These are phyloP conservation scores for Nomada ferruginata DNA, from an alignment of 2,888 invertebrate species.

Conservation along the genomic window DNA sequence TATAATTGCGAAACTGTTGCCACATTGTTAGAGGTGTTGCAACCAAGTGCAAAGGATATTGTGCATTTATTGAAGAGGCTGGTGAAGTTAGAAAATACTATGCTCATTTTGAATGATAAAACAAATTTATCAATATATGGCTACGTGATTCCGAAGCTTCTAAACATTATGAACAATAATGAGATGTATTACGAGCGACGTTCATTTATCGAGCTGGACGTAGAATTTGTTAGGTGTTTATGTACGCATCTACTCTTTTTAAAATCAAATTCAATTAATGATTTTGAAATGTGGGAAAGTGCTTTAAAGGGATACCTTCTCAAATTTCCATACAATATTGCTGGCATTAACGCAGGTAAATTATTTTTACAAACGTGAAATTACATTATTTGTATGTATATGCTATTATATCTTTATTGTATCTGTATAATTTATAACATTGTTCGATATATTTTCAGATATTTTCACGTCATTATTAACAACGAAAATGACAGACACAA, in stretches of 20 bases:
- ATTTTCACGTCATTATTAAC: constrained; percentile 69
- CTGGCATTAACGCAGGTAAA: constrained; percentile 85
- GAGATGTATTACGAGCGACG: constrained; percentile 34
- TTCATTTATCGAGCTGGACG: constrained; percentile 58
- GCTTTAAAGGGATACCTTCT: constrained; percentile 86
- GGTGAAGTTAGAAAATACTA: constrained; percentile 79
- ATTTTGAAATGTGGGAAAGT: constrained; percentile 86
- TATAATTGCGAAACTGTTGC: constrained; percentile 66
- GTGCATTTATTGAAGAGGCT: constrained; percentile 84
- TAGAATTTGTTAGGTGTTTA: constrained; percentile 69
- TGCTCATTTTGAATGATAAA: constrained; percentile 85
- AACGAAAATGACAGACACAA: constrained; percentile 76
- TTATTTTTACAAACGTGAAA: constrained; percentile 77
- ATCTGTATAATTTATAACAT: not conserved
- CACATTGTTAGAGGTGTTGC: constrained; percentile 84
- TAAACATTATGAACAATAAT: constrained; percentile 85
- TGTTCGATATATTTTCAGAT: constrained; percentile 64
- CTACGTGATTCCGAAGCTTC: constrained; percentile 86
- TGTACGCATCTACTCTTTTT: constrained; percentile 67
- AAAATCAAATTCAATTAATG: constrained; percentile 58
- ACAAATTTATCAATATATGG: constrained; percentile 85
- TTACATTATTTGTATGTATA: constrained; percentile 9
- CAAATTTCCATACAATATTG: constrained; percentile 87
- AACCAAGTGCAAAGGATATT: constrained; percentile 83
- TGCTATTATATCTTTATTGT: constrained; percentile 14